These are phyloP conservation scores for Cheirogaleus major DNA, from an alignment of 2,797 vertebrate species.

Conservation along the genomic window DNA sequence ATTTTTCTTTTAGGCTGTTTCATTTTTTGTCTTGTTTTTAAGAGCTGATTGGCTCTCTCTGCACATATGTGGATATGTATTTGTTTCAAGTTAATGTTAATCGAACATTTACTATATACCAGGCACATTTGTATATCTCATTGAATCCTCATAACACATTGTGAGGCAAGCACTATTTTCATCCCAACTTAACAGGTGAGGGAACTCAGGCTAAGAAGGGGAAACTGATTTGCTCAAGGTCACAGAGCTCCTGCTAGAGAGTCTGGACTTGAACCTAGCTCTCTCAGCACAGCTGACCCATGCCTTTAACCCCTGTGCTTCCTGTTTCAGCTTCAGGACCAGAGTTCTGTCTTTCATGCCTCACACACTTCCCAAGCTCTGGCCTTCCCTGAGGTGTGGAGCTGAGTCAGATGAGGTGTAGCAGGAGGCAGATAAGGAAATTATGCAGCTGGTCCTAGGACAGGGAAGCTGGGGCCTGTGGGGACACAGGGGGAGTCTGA, in stretches of 20 bases:
- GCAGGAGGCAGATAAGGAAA: background rate
- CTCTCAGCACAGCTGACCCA: background rate
- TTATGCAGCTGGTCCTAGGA: background rate
- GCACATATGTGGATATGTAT: background rate
- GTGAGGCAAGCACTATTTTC: background rate
- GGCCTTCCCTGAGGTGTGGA: background rate
- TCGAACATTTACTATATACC: background rate
- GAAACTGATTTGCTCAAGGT: background rate
- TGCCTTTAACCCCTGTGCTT: background rate
- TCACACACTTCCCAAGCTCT: background rate
- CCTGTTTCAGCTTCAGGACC: background rate
- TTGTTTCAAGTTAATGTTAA: background rate
- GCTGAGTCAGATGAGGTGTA: background rate
- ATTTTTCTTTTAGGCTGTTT: slow-evolving; percentile 4
- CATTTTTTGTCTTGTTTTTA: background rate
- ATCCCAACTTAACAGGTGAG: background rate
- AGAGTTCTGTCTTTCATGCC: background rate
- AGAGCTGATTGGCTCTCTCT: background rate
- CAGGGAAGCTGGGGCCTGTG: background rate
- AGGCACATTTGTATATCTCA: background rate
- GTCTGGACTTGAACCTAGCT: background rate
- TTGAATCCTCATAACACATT: background rate
- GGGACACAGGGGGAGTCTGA: background rate
- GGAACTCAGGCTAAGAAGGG: background rate
- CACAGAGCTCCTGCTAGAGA: background rate